Evolutionary conservation across 1,140 invertebrate genomes (phyloP).

Genomic region (Arion vulgaris): DNA sequence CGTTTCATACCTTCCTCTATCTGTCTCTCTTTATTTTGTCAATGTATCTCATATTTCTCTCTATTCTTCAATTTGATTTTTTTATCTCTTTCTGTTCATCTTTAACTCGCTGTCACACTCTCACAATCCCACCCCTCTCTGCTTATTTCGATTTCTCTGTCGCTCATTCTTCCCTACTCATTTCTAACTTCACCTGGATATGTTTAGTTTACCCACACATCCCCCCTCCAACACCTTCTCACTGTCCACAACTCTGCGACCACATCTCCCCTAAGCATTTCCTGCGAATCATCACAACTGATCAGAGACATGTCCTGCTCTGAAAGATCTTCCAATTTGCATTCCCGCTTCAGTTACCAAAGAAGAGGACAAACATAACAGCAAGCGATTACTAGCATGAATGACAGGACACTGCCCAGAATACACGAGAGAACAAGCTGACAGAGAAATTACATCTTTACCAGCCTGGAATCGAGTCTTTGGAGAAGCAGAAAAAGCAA

Average conservation of each 20-base stretch:
- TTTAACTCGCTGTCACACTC: background rate
- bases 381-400: background rate
- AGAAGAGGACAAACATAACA: background rate
- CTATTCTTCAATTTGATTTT: background rate
- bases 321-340: background rate
- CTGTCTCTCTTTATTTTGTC: too few relatives aligned
- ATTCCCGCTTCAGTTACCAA: background rate
- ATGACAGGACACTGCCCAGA: too few relatives aligned
- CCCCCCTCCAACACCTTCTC: too few relatives aligned
- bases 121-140: background rate
- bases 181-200: too few relatives aligned
- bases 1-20: too few relatives aligned
- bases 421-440: too few relatives aligned
- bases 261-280: too few relatives aligned
- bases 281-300: too few relatives aligned
- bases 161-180: background rate
- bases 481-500: background rate
- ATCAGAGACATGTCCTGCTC: background rate
- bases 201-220: too few relatives aligned
- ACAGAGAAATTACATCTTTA: too few relatives aligned
- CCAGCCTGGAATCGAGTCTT: too few relatives aligned
- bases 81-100: background rate
- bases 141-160: background rate
- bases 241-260: too few relatives aligned
- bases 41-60: background rate